Evolutionary conservation across 2,113 vertebrate genomes (phyloP).

Genomic region (Rhinichthys klamathensis): DNA sequence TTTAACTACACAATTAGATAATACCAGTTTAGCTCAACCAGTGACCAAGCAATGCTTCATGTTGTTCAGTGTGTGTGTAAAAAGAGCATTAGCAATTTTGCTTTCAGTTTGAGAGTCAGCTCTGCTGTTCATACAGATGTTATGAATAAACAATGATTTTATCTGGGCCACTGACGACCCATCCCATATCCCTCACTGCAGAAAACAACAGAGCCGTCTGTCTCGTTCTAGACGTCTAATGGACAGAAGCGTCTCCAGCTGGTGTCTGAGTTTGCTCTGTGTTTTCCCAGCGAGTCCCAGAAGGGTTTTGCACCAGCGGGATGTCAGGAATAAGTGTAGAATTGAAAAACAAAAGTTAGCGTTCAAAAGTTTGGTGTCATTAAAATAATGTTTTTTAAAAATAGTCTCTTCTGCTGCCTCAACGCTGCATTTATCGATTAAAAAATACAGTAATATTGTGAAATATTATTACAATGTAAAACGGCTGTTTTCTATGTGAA

Average conservation of each 20-base stretch:
- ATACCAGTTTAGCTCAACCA: no score
- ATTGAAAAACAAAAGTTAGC: neutral
- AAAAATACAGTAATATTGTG: neutral
- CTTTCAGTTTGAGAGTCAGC: neutral
- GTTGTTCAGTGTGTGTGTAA: no score
- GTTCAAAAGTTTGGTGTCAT: no score
- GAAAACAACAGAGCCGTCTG: conserved; percentile 3
- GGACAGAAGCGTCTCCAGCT: conserved; percentile 18
- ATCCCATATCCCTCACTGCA: neutral
- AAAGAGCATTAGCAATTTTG: neutral
- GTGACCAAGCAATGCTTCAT: no score
- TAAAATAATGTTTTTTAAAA: no score
- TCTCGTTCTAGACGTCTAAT: neutral
- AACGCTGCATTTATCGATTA: neutral
- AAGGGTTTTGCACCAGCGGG: neutral
- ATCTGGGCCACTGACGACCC: conserved; percentile 45
- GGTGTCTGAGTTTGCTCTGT: neutral
- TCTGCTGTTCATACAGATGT: conserved; percentile 12
- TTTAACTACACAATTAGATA: no score
- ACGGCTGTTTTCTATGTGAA: neutral
- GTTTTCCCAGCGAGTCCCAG: neutral
- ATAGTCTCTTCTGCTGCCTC: neutral
- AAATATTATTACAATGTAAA: neutral
- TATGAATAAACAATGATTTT: conserved; percentile 41
- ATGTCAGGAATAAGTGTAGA: neutral